Evolutionary conservation across 2,797 vertebrate genomes (phyloP).

Genomic region (Bradypus variegatus): DNA sequence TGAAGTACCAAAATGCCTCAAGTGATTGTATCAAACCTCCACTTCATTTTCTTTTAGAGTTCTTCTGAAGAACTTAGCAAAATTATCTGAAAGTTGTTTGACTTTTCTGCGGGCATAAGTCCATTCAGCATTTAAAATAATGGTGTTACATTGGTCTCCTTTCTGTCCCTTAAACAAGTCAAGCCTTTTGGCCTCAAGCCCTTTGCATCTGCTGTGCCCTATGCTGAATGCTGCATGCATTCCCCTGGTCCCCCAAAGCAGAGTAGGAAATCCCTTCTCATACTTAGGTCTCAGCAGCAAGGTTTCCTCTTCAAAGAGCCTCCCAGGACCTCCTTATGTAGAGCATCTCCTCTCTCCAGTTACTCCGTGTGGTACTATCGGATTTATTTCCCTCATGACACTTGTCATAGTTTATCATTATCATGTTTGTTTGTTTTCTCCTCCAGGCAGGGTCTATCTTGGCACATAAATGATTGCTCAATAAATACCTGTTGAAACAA

Average conservation of each 20-base stretch:
- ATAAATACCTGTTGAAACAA: neutral
- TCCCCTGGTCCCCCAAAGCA: fast-evolving
- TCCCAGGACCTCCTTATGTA: neutral
- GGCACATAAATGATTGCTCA: neutral
- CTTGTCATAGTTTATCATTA: neutral
- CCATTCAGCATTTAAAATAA: neutral
- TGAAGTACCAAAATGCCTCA: neutral
- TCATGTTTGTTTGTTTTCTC: neutral
- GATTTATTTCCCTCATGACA: neutral
- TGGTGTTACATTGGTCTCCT: neutral
- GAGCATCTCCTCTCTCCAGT: neutral
- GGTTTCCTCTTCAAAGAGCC: neutral
- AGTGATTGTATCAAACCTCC: neutral
- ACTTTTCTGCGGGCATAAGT: neutral
- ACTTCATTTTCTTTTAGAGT: neutral
- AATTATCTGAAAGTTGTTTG: neutral
- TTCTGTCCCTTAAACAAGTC: neutral
- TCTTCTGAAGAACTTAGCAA: neutral
- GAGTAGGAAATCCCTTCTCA: neutral
- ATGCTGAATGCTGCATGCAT: neutral
- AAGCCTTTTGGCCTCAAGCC: neutral
- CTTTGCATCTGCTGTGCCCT: neutral
- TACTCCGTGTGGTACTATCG: neutral
- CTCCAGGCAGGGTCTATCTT: neutral
- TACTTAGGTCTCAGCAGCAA: neutral